Percentiles rank a stretch among this genome's conserved stretches.
Evolutionary conservation across 2,888 invertebrate species (phyloP).

Genomic region (Drosophila monieri): DNA sequence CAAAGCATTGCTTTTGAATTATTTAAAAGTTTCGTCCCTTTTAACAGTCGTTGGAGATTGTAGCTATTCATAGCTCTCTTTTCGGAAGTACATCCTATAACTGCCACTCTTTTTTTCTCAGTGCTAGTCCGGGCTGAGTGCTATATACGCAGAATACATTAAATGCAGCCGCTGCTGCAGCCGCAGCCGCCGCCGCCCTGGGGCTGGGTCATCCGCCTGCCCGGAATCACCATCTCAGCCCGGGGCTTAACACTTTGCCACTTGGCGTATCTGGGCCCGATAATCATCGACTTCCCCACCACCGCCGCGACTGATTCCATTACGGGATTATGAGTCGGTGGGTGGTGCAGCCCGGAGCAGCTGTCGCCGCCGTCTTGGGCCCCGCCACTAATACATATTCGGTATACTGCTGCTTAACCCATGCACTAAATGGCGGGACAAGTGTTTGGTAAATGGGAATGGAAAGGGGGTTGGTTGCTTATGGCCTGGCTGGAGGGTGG

Average conservation of each 20-base stretch:
- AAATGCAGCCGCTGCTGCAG: slow-evolving; percentile 61
- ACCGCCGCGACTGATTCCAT: neutral
- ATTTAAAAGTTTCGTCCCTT: too few species aligned
- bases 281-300: slow-evolving; percentile 24
- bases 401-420: slow-evolving; percentile 79
- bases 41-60: too few species aligned
- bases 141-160: slow-evolving; percentile 43
- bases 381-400: slow-evolving; percentile 65
- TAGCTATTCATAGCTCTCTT: too few species aligned
- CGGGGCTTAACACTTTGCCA: slow-evolving; percentile 46
- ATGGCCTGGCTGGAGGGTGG: slow-evolving; percentile 12
- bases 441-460: slow-evolving; percentile 56
- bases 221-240: slow-evolving; percentile 11
- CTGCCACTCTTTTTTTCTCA: slow-evolving; percentile 1
- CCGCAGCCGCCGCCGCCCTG: slow-evolving; percentile 41
- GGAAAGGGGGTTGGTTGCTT: slow-evolving; percentile 33
- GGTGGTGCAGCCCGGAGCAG: slow-evolving; percentile 46
- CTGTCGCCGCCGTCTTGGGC: slow-evolving; percentile 56
- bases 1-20: neutral
- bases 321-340: slow-evolving; percentile 2
- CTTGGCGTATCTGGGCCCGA: slow-evolving; percentile 31
- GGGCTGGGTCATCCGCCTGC: slow-evolving; percentile 51
- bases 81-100: too few species aligned
- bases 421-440: slow-evolving; percentile 79
- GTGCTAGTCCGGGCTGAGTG: slow-evolving; percentile 13